phyloP scores from a whole-genome alignment of 2,888 invertebrate genomes.

The Amphipyra tragopoginis region DNA sequence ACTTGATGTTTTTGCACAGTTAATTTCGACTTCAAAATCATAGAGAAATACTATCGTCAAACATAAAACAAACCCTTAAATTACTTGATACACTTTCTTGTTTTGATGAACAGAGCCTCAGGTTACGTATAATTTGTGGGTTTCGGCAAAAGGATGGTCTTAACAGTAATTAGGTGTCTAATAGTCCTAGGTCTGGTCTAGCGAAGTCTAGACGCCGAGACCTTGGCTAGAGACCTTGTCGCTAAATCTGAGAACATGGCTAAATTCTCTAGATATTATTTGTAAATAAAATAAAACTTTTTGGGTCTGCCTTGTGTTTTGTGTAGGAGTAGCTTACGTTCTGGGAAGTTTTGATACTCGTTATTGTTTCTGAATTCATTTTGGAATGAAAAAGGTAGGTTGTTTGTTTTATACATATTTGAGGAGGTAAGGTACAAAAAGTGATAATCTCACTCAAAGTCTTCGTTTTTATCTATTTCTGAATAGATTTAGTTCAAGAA shows the following conservation, averaged over 20 bases:
- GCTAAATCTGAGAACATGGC: conserved; percentile 48
- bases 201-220: conserved; percentile 68
- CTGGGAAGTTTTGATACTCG: conserved; percentile 9
- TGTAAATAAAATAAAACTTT: conserved; percentile 44
- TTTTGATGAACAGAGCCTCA: conserved; percentile 22
- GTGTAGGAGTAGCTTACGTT: conserved; percentile 7
- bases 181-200: conserved; percentile 42
- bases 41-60: conserved; percentile 1
- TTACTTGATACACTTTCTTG: conserved; percentile 18
- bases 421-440: no score
- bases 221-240: conserved; percentile 65
- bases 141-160: conserved; percentile 32
- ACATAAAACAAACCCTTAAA: conserved; percentile 1
- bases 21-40: no score
- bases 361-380: conserved; percentile 7
- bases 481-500: no score
- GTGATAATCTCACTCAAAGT: no score
- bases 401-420: not conserved
- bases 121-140: conserved; percentile 21
- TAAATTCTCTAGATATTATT: conserved; percentile 44
- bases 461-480: no score
- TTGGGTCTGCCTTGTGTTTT: conserved; percentile 6
- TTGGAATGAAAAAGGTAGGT: not conserved
- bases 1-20: no score
- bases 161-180: conserved; percentile 65